Percentiles rank a stretch among this genome's conserved stretches.
Conservation (phyloP, 1,140 invertebrate species). For the Metopolophium dirhodum region DNA sequence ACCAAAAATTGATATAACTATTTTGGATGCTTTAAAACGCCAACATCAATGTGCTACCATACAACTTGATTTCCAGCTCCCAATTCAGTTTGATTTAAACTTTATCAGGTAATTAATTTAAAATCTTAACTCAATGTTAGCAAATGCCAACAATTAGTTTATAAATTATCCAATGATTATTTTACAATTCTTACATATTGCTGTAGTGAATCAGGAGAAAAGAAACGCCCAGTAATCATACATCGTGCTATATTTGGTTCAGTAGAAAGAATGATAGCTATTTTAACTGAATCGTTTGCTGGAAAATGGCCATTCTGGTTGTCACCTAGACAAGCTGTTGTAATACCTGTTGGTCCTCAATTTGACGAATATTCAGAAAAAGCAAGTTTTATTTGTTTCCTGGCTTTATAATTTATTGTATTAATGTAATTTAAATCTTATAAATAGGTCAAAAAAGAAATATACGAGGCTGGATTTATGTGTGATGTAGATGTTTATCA, state of each 20-base stretch:
- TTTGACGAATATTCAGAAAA: slow-evolving; percentile 87
- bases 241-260: slow-evolving; percentile 97
- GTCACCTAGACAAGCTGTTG: slow-evolving; percentile 91
- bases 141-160: not conserved
- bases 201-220: slow-evolving; percentile 83
- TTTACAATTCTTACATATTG: not conserved
- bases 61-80: slow-evolving; percentile 97
- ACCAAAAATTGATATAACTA: slow-evolving; percentile 99
- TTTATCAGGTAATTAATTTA: slow-evolving; percentile 73
- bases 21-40: slow-evolving; percentile 89
- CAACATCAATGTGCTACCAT: slow-evolving; percentile 97
- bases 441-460: slow-evolving; percentile 70
- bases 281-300: slow-evolving; percentile 94
- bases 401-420: not conserved
- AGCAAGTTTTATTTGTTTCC: slow-evolving; percentile 65
- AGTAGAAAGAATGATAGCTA: slow-evolving; percentile 97
- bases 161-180: not conserved
- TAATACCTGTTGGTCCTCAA: slow-evolving; percentile 85
- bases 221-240: slow-evolving; percentile 94
- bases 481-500: slow-evolving; percentile 89
- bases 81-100: slow-evolving; percentile 85
- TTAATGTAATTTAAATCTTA: not conserved
- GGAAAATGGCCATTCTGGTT: slow-evolving; percentile 99
- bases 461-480: slow-evolving; percentile 88
- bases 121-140: not conserved